Conservation (phyloP, 2,113 vertebrate species). For the Podarcis muralis region DNA sequence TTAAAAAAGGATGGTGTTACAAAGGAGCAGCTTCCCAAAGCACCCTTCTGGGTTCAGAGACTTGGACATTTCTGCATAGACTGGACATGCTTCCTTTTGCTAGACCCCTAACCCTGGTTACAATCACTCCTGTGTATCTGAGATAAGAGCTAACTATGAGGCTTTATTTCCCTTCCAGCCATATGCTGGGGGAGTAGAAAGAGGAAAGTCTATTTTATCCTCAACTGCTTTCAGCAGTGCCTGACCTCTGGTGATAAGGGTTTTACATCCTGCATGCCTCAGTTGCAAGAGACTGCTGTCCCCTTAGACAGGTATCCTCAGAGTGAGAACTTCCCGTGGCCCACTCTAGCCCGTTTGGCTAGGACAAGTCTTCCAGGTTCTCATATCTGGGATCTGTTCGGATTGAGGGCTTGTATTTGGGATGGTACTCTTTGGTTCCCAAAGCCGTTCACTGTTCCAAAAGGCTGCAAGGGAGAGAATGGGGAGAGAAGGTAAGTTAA, state of each 20-base stretch:
- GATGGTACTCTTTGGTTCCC: neutral
- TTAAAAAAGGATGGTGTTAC: neutral
- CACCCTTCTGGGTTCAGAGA: neutral
- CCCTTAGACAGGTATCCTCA: neutral
- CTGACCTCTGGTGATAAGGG: neutral
- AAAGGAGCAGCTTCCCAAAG: neutral
- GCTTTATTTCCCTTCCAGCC: neutral
- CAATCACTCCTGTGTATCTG: neutral
- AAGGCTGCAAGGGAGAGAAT: neutral
- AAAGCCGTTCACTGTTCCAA: neutral
- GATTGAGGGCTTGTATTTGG: neutral
- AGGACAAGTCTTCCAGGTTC: neutral
- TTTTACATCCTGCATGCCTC: neutral
- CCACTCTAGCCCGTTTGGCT: neutral
- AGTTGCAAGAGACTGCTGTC: neutral
- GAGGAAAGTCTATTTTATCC: neutral
- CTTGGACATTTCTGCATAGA: neutral
- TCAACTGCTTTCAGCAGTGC: neutral
- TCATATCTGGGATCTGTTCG: neutral
- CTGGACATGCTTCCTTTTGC: neutral
- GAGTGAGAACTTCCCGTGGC: neutral
- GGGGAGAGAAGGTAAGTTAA: neutral
- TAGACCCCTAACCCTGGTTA: neutral
- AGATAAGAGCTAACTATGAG: neutral
- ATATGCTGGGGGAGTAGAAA: neutral